phyloP scores from a whole-genome alignment of 2,113 vertebrate species.

The Cariama cristata region DNA sequence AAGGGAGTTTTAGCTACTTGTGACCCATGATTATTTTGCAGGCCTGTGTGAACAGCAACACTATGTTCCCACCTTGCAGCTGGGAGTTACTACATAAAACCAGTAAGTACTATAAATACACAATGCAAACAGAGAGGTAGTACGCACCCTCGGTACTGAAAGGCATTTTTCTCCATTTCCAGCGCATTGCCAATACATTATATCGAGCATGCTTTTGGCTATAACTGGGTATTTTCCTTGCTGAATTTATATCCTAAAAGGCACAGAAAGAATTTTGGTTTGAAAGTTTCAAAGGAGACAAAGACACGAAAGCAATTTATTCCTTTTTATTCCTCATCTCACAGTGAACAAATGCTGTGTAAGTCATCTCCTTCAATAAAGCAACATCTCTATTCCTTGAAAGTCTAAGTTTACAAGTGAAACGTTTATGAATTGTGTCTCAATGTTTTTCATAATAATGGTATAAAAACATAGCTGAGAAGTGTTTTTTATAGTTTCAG shows the following conservation, averaged over 20 bases:
- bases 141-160: neutral
- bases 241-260: neutral
- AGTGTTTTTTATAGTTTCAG: neutral
- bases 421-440: conserved; percentile 1
- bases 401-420: neutral
- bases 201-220: neutral
- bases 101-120: neutral
- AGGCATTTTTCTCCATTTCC: neutral
- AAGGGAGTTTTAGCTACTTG: neutral
- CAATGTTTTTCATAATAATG: neutral
- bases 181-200: neutral
- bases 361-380: neutral
- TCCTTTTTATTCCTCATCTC: neutral
- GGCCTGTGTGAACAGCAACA: neutral
- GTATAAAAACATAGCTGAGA: neutral
- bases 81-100: neutral
- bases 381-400: neutral
- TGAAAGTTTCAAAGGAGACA: neutral
- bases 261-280: neutral
- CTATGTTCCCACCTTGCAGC: neutral
- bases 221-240: neutral
- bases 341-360: neutral
- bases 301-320: neutral
- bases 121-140: neutral
- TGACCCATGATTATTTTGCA: neutral